A percentile compares a stretch with the other conserved stretches of the same genome.
Conservation (phyloP, 2,113 vertebrate genomes). For the Limnothrissa miodon region DNA sequence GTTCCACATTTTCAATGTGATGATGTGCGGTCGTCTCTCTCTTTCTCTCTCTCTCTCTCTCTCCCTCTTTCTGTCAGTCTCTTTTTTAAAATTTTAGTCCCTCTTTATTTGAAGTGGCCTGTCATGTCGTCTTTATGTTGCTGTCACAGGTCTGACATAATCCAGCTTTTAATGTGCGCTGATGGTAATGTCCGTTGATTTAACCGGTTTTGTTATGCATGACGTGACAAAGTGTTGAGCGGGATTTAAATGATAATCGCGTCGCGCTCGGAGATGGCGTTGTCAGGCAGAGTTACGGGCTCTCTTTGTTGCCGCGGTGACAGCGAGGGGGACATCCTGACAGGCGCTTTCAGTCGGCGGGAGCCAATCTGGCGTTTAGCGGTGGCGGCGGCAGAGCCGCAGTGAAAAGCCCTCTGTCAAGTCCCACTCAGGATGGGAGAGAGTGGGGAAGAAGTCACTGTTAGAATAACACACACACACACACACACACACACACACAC, state of each 20-base stretch:
- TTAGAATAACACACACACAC: background rate
- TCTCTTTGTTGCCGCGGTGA: constrained; percentile 14
- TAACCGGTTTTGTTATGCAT: constrained; percentile 16
- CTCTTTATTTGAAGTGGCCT: constrained; percentile 38
- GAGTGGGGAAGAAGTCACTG: constrained; percentile 1
- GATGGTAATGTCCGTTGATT: constrained; percentile 20
- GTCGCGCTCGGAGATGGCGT: background rate
- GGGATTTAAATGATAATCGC: constrained; percentile 17
- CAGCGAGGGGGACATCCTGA: constrained; percentile 16
- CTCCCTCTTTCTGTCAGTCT: background rate
- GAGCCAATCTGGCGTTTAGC: background rate
- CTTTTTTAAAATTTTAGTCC: background rate
- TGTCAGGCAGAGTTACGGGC: background rate
- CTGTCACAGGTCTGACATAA: constrained; percentile 19
- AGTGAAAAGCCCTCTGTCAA: constrained; percentile 10
- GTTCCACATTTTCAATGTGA: background rate
- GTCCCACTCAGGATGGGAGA: constrained; percentile 9
- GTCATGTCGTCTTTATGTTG: constrained; percentile 33
- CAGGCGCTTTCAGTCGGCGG: constrained; percentile 4
- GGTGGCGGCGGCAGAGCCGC: background rate
- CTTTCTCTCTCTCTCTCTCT: constrained; percentile 11
- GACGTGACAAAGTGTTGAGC: constrained; percentile 14
- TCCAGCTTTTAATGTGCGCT: constrained; percentile 6
- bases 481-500: background rate
- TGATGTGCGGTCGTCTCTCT: constrained; percentile 4